Evolutionary conservation across 2,113 vertebrate species (phyloP), one percentile per base, ranked within the genome.

Genomic region (Gobius niger): DNA sequence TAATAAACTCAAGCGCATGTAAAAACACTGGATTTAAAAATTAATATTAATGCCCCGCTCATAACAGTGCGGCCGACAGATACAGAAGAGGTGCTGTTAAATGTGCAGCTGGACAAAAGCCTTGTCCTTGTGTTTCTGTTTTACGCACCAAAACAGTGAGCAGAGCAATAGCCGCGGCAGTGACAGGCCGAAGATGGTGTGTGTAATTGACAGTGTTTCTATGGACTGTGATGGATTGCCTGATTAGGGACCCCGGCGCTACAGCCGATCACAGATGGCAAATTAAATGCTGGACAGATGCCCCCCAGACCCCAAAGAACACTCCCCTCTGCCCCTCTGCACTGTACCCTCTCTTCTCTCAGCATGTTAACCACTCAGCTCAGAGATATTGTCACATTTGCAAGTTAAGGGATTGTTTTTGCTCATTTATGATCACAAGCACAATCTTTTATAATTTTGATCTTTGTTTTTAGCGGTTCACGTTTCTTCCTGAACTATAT

Each of bases 201-300:
- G 10, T 63, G 83, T 93, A 95, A 95, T 91, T 96, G 95, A 95
- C 93, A 93, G 72, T 54, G 82, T 84, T 76, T 94, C 91, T 90
- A 88, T 80, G 60, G 88, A 83, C 79, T 89, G 83, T 96, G 95
- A 98, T 98, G 92, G 95, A 97, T 94, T 91, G 93, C 92, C 91
- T 47, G 89, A 93, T 94, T 94, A 95, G 90, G 77, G 90, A 81
- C 81, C 71, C 87, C 91, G 85, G 89, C 94, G 88, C 90, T 92
- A 80, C 90, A 87, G 76, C 76, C 85, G 76, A 82, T 88, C 89
- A 81, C 91, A 93, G 91, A 93, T 93, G 91, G 92, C 80, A 85
- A 84, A 89, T 90, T 90, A 89, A 88, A 84, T 74, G 83, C 81
- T 72, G 83, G 86, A 87, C 87, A 90, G 87, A 87, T 90, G 87